Evolutionary conservation across 2,888 invertebrate genomes (phyloP), one percentile per base, ranked within the genome.

Genomic region (Lycaena phlaeas): DNA sequence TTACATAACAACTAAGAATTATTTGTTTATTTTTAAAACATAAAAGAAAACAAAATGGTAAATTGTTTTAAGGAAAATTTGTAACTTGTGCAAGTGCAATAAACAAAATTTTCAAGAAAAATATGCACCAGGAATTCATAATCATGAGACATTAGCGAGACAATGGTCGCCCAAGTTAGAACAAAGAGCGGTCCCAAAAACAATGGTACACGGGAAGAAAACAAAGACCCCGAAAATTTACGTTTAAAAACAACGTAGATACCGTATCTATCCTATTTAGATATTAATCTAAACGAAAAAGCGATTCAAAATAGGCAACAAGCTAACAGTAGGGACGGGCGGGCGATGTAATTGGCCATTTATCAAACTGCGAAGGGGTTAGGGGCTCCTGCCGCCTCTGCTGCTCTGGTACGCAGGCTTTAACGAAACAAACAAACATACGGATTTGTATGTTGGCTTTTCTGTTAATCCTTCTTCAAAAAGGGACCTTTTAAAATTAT

Each of bases 221-320:
- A 74, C 69, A 76, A 74, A 69, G 57, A 53, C 54, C 49, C 57
- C 67, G 67, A 58, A 72, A 79, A 81, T 84, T 82, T 81, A 81
- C 82, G 81, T 79, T 81, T 81, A 81, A 84, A 84, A 84, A 84
- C 82, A 78, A 79, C 73, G 75, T 75, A 81, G 81, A 81, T 84
- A 79, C 78, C 74, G 77, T 81, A 84, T 84, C 84, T 82, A 82
- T 84, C 84, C 84, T 84, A 84, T 84, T 84, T 84, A 84, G 84
- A 84, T 84, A 84, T 84, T 84, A 84, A 84, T 84, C 84, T 84
- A 76, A 81, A 81, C 82, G 84, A 84, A 84, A 84, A 81, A 84
- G 82, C 82, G 79, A 82, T 84, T 81, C 84, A 79, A 78, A 84
- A 82, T 82, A 81, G 84, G 82, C 82, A 79, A 84, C 82, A 82